phyloP scores from a whole-genome alignment of 2,797 vertebrate species.

The Morus bassanus region DNA sequence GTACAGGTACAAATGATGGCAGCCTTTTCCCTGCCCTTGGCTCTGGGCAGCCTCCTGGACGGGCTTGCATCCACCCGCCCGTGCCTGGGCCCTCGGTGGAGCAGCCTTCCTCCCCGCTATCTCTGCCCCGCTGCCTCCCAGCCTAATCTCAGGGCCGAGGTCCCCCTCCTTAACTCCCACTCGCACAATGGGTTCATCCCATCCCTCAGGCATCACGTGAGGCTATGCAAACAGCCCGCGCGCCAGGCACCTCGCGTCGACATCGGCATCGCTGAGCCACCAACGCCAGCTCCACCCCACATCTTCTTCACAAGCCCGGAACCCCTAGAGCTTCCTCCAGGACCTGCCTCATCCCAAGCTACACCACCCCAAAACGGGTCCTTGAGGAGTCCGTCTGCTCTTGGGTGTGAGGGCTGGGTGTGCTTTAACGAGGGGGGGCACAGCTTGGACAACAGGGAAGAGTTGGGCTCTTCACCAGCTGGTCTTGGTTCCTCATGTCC shows the following conservation, averaged over 20 bases:
- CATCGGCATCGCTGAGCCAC: background rate
- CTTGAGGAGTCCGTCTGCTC: background rate
- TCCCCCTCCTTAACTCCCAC: background rate
- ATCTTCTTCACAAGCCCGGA: background rate
- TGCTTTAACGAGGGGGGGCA: background rate
- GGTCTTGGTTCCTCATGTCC: background rate
- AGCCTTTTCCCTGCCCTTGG: background rate
- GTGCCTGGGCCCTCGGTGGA: background rate
- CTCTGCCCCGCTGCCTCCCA: background rate
- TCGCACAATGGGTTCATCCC: conserved; percentile 28
- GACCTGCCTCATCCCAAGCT: background rate
- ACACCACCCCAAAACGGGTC: background rate
- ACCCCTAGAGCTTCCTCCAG: background rate
- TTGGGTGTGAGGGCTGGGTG: background rate
- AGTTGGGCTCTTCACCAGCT: background rate
- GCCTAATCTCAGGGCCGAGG: background rate
- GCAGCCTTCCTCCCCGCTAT: background rate
- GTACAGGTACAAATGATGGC: background rate
- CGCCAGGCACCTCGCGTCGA: background rate
- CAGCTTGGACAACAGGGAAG: background rate
- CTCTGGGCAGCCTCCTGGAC: background rate
- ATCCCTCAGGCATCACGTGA: conserved; percentile 1
- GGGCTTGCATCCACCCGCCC: background rate
- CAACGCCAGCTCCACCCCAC: background rate
- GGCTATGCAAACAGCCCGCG: conserved; percentile 30